Evolutionary conservation across 2,797 vertebrate species (phyloP).

Genomic region (Phaenicophaeus curvirostris): DNA sequence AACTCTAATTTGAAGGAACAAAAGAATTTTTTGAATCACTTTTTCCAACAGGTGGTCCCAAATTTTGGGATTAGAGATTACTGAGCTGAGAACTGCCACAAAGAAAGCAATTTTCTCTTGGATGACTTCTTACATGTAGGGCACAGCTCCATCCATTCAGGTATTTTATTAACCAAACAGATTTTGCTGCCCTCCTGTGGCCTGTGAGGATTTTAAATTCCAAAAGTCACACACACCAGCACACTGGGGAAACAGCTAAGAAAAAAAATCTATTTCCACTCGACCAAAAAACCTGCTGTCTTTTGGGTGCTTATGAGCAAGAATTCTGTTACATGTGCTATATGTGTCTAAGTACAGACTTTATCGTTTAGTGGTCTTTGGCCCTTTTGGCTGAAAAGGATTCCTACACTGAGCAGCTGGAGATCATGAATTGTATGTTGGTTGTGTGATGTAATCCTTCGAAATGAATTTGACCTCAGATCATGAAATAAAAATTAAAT

Average conservation of each 20-base stretch:
- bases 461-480: too few relatives aligned
- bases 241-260: accelerated
- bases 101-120: background rate
- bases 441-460: too few relatives aligned
- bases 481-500: too few relatives aligned
- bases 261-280: background rate
- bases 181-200: conserved; percentile 67
- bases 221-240: background rate
- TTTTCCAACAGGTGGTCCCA: background rate
- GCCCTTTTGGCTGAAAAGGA: too few relatives aligned
- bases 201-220: background rate
- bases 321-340: too few relatives aligned
- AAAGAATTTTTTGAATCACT: background rate
- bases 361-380: too few relatives aligned
- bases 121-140: background rate
- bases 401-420: too few relatives aligned
- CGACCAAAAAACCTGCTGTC: too few relatives aligned
- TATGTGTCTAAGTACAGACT: too few relatives aligned
- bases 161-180: background rate
- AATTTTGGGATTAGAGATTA: background rate
- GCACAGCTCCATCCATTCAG: background rate
- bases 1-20: background rate
- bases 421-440: too few relatives aligned
- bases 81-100: background rate
- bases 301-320: too few relatives aligned